Evolutionary conservation across 2,113 vertebrate genomes (phyloP), one percentile per base, ranked within the genome.

Genomic region (Cacatua alba): DNA sequence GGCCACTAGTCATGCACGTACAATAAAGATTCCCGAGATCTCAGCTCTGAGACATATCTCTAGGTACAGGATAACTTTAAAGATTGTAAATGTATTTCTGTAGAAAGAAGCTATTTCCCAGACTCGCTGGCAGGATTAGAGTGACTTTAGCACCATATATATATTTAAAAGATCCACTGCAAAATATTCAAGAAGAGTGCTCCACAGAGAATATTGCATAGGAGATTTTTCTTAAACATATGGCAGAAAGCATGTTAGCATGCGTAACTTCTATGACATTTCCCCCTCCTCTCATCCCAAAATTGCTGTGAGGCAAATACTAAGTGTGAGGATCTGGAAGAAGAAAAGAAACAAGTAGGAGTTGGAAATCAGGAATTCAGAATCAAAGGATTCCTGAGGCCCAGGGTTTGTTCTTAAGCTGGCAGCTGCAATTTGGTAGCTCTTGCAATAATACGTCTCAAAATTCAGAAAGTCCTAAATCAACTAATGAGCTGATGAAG

Each of bases 151-250:
- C n/a, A 76, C 13, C 3, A 1, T 88, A 77, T 37, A 72, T 52
- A 35, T 87, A 31, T 79, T 92, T 83, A 43, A 79, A 89, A 96
- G 89, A 92, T 62, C 48, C 46, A 24, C 43, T 75, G 65, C 65
- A 94, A 91, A 92, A 69, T 89, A 87, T 79, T 85, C 84, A 76
- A 72, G 60, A 76, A 72, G 60, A 72, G 70, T 68, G 41, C 37
- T 94, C 43, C 83, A 83, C 25, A 82, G 65, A 91, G 35, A 89
- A 39, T 9, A 49, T 29, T 25, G 37, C 63, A 90, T 52, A 35
- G 48, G 52, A 95, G 33, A 85, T 76, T 94, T 91, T 91, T 91
- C 70, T 92, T 87, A 95, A 95, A 84, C 93, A 94, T 95, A 95
- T 80, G 91, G 78, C 75, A 95, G 78, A 95, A 90, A 85, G 28